phyloP scores from a whole-genome alignment of 2,888 invertebrate genomes.

The Chaetoderma sp. region DNA sequence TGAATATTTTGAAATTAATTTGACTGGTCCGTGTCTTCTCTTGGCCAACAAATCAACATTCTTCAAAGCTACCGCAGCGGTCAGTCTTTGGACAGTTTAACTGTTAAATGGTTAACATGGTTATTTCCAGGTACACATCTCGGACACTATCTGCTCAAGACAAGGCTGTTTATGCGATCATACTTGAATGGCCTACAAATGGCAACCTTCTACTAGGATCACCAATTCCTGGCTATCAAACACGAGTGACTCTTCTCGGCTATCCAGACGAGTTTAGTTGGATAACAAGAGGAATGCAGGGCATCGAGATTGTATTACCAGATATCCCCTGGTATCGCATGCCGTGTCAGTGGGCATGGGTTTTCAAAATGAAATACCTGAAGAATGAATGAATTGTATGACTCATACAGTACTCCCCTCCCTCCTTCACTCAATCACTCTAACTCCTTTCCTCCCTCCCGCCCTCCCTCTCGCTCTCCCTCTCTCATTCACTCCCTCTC shows the following conservation, averaged over 20 bases:
- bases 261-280: slow-evolving; percentile 41
- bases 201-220: slow-evolving; percentile 73
- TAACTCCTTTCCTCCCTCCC: too few species aligned
- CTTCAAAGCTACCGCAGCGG: too few species aligned
- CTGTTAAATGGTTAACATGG: too few species aligned
- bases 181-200: slow-evolving; percentile 79
- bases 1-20: too few species aligned
- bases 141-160: slow-evolving; percentile 26
- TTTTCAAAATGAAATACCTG: slow-evolving; percentile 46
- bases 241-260: slow-evolving; percentile 72
- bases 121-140: slow-evolving; percentile 54
- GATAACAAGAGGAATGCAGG: slow-evolving; percentile 26
- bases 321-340: slow-evolving; percentile 42
- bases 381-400: too few species aligned
- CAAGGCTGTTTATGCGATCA: slow-evolving; percentile 76
- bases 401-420: too few species aligned
- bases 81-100: too few species aligned
- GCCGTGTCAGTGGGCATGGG: slow-evolving; percentile 52
- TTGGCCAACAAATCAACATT: too few species aligned
- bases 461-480: too few species aligned
- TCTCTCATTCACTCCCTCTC: too few species aligned
- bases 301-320: slow-evolving; percentile 48
- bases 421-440: too few species aligned
- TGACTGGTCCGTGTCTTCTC: too few species aligned
- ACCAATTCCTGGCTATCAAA: slow-evolving; percentile 55